These are phyloP conservation scores for Calypte anna DNA, from an alignment of 2,113 vertebrate species.

Conservation along the genomic window DNA sequence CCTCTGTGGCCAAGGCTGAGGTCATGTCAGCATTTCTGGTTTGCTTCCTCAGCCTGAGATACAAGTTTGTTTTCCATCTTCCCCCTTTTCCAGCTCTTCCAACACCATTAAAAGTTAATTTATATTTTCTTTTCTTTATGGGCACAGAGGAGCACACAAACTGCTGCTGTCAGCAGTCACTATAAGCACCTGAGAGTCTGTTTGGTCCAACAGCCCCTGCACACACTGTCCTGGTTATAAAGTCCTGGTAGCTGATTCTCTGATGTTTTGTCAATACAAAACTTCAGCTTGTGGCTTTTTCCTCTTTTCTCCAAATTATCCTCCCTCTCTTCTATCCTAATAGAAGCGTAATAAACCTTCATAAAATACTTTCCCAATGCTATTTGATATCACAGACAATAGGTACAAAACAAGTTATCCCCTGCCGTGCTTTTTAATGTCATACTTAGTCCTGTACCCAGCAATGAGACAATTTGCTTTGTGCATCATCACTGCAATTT, in stretches of 20 bases:
- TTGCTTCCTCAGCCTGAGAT: neutral
- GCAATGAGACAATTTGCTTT: neutral
- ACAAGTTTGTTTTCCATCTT: neutral
- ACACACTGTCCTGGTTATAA: neutral
- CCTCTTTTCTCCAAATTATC: neutral
- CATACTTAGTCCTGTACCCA: neutral
- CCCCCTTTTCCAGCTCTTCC: neutral
- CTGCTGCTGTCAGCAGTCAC: neutral
- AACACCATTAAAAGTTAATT: neutral
- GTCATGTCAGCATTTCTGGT: neutral
- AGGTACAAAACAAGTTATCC: neutral
- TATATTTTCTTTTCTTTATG: neutral
- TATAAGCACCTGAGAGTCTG: neutral
- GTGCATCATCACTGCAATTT: rapidly evolving
- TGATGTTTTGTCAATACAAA: neutral
- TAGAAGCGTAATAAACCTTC: neutral
- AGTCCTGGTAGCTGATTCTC: neutral
- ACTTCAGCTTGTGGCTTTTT: neutral
- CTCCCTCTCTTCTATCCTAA: neutral
- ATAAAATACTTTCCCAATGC: neutral
- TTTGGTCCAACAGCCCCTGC: neutral
- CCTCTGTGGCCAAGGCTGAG: neutral
- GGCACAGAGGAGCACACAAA: neutral
- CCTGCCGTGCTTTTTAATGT: neutral
- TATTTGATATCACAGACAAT: neutral